Conservation (phyloP, 2,113 vertebrate species). For the Neolamprologus tretocephalus region DNA sequence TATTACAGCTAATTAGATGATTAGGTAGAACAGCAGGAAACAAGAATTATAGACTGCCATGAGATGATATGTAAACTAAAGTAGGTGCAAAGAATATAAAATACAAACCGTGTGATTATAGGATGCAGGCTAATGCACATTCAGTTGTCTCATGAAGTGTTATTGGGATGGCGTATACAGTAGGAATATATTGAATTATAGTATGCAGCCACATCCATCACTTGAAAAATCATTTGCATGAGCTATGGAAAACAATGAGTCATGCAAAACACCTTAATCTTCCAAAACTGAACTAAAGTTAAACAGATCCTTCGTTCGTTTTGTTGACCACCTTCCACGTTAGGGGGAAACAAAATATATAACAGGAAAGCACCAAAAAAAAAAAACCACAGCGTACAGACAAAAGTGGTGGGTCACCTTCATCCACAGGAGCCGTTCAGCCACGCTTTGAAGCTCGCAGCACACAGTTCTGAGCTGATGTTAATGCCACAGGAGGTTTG, state of each 20-base stretch:
- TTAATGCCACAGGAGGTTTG: neutral
- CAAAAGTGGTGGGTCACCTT: neutral
- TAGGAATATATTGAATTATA: constrained; percentile 5
- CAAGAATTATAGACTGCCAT: neutral
- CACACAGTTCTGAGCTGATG: neutral
- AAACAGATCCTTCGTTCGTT: neutral
- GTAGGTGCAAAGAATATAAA: neutral
- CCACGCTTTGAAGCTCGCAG: neutral
- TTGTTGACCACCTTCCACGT: neutral
- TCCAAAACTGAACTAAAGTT: neutral
- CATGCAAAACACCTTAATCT: neutral
- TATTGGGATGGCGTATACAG: neutral
- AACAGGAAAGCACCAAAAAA: neutral
- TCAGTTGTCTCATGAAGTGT: neutral
- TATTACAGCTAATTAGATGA: neutral
- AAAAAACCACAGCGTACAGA: rapidly evolving
- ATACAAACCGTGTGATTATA: neutral
- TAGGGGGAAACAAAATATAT: neutral
- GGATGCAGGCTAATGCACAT: neutral
- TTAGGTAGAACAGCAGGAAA: neutral
- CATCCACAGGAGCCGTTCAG: neutral
- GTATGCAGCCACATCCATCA: neutral
- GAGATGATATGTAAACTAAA: neutral
- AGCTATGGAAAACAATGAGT: neutral
- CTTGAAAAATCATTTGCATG: constrained; percentile 1